Conservation (phyloP, 2,888 invertebrate genomes). For the Morpho achilles region DNA sequence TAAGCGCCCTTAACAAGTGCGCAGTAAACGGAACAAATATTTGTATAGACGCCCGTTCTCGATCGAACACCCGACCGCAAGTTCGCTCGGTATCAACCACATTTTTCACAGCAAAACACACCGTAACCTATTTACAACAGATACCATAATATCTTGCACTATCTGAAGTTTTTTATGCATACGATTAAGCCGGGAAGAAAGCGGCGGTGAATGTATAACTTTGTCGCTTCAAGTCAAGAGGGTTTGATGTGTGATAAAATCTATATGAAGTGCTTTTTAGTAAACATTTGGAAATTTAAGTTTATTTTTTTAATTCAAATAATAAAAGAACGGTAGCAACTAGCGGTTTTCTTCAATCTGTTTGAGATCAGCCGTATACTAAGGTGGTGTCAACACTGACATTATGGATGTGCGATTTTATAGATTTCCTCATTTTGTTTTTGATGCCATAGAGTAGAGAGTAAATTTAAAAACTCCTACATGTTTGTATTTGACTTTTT, state of each 20-base stretch:
- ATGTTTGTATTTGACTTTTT: no score
- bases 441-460: no score
- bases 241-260: constrained; percentile 23
- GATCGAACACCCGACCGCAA: constrained; percentile 23
- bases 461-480: no score
- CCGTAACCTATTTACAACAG: constrained; percentile 22
- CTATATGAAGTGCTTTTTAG: constrained; percentile 11
- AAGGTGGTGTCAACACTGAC: no score
- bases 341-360: no score
- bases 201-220: constrained; percentile 23
- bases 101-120: constrained; percentile 19
- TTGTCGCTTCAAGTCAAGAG: constrained; percentile 22
- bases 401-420: no score
- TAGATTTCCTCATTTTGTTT: no score
- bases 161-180: constrained; percentile 21
- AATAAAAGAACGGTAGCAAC: no score
- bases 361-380: no score
- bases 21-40: constrained; percentile 42
- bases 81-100: constrained; percentile 10
- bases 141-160: constrained; percentile 18
- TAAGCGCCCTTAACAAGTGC: constrained; percentile 27
- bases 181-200: constrained; percentile 25
- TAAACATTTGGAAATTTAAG: no score
- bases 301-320: no score
- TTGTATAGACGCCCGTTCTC: constrained; percentile 30